Base-by-base conservation (phyloP, 2,797 vertebrate genomes). In the Rhinoraja longicauda region DNA sequence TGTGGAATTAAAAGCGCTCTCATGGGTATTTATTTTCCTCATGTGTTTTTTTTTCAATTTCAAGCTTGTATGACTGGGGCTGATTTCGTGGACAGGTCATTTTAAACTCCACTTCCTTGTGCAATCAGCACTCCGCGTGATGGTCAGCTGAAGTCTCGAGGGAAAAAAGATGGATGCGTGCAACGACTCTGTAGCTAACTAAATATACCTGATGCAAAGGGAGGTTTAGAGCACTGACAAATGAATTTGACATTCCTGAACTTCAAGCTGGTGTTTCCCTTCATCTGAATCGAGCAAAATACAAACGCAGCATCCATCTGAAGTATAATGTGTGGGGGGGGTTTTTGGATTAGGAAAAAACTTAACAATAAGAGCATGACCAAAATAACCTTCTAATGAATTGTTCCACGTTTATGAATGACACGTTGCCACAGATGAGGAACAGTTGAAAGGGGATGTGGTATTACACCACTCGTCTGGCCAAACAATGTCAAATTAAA, bases 1-100 rank as follows among this genome's bases (percentile, higher is more conserved):
- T 97, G 97, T 98, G 97, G 96, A 97, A 97, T 98, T 98, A 98
- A 99, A 98, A 95, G 94, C 93, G 96, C 36, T 90, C 88, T 72
- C 64, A 17, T 0, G 4, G 82, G 32, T 67, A 88, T 86, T 91
- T 26, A 45, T 29, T 73, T 45, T 70, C 72, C 75, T 88, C 45
- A n/a, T 36, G 72, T 72, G 67, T 73, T 92, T 92, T 75, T 75
- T 10, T 92, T 73, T 92, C 4, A 92, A 10, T 92, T 73, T 92
- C 4, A 92, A 75, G 24, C 45, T 75, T 92, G 39, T 92, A 24
- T 57, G 70, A 45, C 70, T 57, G 15, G 70, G 45, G 39, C 36
- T 92, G 12, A n/a, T n/a, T 24, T 29, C 92, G 75, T 75, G 90
- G 39, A n/a, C 57, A 75, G 90, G 39, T 70, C 36, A 57, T 75